phyloP scores from a whole-genome alignment of 2,888 invertebrate genomes.

The Agrilus biguttatus region DNA sequence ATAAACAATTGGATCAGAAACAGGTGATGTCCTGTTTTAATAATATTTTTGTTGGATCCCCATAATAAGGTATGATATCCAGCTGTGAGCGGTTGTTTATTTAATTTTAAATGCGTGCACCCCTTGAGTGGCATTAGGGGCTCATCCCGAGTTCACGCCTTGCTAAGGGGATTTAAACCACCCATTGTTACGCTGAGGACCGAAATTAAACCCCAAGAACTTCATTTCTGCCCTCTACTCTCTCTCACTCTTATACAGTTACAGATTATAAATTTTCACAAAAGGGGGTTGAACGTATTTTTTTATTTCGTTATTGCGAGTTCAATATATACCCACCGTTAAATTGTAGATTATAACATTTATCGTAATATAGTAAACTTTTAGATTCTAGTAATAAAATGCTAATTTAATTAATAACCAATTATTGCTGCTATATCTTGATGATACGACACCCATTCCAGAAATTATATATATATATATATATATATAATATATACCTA shows the following conservation, averaged over 20 bases:
- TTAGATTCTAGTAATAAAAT: too few relatives aligned
- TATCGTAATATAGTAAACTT: too few relatives aligned
- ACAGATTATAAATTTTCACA: neutral
- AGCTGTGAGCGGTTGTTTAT: constrained; percentile 24
- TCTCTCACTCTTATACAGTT: neutral
- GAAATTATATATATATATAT: too few relatives aligned
- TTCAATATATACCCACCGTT: too few relatives aligned
- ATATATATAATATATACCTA: too few relatives aligned
- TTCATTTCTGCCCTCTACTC: constrained; percentile 1
- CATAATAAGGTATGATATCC: constrained; percentile 23
- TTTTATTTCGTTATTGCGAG: too few relatives aligned
- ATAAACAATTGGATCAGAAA: neutral
- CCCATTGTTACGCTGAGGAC: constrained; percentile 11
- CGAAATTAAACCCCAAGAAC: constrained; percentile 8
- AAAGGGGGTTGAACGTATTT: neutral
- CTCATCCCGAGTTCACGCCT: constrained; percentile 20
- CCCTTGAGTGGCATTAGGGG: constrained; percentile 20
- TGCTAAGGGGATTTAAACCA: constrained; percentile 20
- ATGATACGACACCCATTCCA: too few relatives aligned
- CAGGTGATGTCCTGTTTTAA: constrained; percentile 15
- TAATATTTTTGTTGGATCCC: constrained; percentile 17
- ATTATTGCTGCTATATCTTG: too few relatives aligned
- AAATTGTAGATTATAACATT: too few relatives aligned
- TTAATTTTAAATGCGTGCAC: constrained; percentile 22
- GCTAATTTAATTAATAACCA: too few relatives aligned